These are phyloP conservation scores for Euglossa dilemma DNA, from an alignment of 1,140 invertebrate genomes.

Conservation along the genomic window DNA sequence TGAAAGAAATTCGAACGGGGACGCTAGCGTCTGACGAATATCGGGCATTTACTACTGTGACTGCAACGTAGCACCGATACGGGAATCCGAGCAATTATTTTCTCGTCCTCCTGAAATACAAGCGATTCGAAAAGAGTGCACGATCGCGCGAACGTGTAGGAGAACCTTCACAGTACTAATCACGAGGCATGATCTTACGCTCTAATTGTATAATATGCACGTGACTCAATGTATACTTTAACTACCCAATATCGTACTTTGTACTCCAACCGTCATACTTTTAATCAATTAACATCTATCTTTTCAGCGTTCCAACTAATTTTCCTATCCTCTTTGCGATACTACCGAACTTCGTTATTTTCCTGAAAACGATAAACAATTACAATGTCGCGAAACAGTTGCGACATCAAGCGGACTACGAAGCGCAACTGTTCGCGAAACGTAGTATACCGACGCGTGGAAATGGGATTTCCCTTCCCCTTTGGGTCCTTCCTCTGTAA, in stretches of 20 bases:
- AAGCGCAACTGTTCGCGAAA: background rate
- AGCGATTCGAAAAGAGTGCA: conserved; percentile 7
- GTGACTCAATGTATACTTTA: conserved; percentile 52
- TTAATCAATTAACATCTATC: conserved; percentile 48
- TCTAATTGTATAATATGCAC: conserved; percentile 56
- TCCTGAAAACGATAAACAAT: background rate
- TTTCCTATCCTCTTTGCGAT: conserved; percentile 6
- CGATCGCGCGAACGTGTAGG: conserved; percentile 17
- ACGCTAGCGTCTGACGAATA: conserved; percentile 14
- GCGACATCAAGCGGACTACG: background rate
- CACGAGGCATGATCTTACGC: conserved; percentile 55
- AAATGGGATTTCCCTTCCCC: background rate
- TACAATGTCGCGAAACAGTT: background rate
- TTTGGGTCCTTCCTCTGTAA: conserved; percentile 57
- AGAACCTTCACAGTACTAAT: conserved; percentile 32
- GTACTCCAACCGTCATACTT: conserved; percentile 36
- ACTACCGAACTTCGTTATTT: background rate
- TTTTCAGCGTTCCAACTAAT: conserved; percentile 46
- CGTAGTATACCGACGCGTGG: background rate
- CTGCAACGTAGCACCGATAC: background rate
- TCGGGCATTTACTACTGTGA: conserved; percentile 28
- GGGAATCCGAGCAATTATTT: background rate
- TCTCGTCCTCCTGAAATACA: background rate
- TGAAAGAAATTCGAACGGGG: background rate
- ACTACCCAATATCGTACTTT: conserved; percentile 33